Percentiles rank a stretch among this genome's conserved stretches.
These are phyloP conservation scores for Stomorhina lunata DNA, from an alignment of 2,888 invertebrate genomes.

Conservation along the genomic window DNA sequence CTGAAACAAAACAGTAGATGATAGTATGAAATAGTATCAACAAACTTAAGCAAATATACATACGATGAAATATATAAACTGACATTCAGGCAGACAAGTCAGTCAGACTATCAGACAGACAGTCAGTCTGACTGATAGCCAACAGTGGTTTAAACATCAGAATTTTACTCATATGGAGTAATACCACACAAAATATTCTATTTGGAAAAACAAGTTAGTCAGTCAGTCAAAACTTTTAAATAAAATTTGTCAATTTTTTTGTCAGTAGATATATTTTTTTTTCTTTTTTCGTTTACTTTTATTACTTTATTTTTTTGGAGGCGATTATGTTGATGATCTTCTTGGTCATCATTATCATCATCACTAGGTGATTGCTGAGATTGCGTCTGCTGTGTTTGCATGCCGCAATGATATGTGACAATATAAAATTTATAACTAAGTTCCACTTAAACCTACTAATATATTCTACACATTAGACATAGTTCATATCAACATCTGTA, in stretches of 20 bases:
- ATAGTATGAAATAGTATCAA: neutral
- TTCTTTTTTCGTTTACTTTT: neutral
- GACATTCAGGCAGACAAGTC: neutral
- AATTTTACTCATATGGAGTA: neutral
- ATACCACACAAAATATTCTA: neutral
- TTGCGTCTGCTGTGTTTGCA: slow-evolving; percentile 8
- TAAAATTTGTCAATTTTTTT: slow-evolving; percentile 56
- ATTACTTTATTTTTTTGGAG: slow-evolving; percentile 26
- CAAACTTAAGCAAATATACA: neutral
- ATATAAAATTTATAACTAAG: slow-evolving; percentile 45
- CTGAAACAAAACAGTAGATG: neutral
- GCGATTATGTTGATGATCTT: slow-evolving; percentile 26
- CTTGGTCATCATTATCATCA: slow-evolving; percentile 17
- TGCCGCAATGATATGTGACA: slow-evolving; percentile 12
- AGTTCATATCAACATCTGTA: neutral
- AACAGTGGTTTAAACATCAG: neutral
- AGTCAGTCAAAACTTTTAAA: slow-evolving; percentile 28
- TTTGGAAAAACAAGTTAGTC: slow-evolving; percentile 27
- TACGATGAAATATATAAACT: neutral
- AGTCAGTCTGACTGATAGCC: neutral
- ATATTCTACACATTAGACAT: neutral
- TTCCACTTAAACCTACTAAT: slow-evolving; percentile 17
- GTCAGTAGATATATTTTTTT: slow-evolving; percentile 40
- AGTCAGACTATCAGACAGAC: neutral
- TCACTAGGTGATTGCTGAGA: neutral